phyloP scores from a whole-genome alignment of 2,113 vertebrate species.

The Colius striatus region DNA sequence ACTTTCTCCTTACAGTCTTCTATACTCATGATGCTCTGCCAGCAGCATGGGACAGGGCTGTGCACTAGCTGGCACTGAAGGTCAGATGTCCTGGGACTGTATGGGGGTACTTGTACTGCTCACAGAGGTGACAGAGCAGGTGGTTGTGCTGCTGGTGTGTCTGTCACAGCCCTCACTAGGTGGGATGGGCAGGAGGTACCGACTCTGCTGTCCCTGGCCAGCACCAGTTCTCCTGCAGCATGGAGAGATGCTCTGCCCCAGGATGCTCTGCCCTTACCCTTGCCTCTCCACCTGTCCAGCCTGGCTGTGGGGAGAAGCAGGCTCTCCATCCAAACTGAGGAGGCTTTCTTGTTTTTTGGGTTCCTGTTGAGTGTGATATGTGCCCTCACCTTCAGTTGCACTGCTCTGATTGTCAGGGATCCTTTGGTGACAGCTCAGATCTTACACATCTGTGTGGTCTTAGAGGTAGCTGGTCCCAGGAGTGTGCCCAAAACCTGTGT shows the following conservation, averaged over 20 bases:
- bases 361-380: neutral
- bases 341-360: neutral
- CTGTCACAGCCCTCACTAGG: neutral
- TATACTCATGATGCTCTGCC: too few relatives aligned
- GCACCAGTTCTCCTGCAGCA: neutral
- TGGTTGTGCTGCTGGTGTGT: neutral
- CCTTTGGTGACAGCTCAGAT: neutral
- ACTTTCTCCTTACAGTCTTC: neutral
- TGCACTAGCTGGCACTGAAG: neutral
- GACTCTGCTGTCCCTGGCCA: accelerated
- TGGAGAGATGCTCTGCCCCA: neutral
- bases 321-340: neutral
- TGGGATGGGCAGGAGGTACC: neutral
- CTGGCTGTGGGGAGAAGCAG: neutral
- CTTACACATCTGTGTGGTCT: neutral
- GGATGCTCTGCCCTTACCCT: neutral
- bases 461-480: neutral
- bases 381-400: accelerated
- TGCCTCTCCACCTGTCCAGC: neutral
- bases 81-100: neutral
- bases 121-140: neutral
- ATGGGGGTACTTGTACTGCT: accelerated
- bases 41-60: neutral
- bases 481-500: accelerated
- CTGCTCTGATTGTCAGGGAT: neutral